phyloP scores from a whole-genome alignment of 2,888 invertebrate species.

The Eupithecia exiguata region DNA sequence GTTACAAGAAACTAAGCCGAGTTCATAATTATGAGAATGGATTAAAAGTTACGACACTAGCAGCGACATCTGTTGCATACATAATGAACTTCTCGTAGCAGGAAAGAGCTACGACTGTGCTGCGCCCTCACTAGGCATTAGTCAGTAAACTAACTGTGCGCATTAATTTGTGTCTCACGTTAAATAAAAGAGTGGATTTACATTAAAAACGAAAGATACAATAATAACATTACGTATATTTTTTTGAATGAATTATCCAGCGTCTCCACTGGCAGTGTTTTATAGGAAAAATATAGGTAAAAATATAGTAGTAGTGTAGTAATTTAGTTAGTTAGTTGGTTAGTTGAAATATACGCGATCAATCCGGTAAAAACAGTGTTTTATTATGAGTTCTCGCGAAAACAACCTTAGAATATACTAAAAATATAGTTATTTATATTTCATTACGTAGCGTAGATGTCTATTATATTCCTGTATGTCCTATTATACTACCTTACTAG shows the following conservation, averaged over 20 bases:
- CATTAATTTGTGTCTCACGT: neutral
- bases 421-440: too few relatives aligned
- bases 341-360: too few relatives aligned
- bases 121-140: neutral
- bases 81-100: constrained; percentile 35
- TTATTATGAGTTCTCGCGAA: too few relatives aligned
- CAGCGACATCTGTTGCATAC: constrained; percentile 46
- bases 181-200: neutral
- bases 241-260: neutral
- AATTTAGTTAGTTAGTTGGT: too few relatives aligned
- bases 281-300: neutral
- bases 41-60: constrained; percentile 19
- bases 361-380: too few relatives aligned
- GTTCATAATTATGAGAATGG: neutral
- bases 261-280: neutral
- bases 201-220: neutral
- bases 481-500: too few relatives aligned
- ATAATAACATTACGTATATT: neutral
- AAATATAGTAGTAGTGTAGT: too few relatives aligned
- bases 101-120: constrained; percentile 8
- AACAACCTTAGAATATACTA: too few relatives aligned
- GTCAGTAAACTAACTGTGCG: neutral
- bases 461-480: too few relatives aligned
- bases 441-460: too few relatives aligned
- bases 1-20: neutral